These are phyloP conservation scores for Hemaris fuciformis DNA, from an alignment of 2,888 invertebrate genomes.

Conservation along the genomic window DNA sequence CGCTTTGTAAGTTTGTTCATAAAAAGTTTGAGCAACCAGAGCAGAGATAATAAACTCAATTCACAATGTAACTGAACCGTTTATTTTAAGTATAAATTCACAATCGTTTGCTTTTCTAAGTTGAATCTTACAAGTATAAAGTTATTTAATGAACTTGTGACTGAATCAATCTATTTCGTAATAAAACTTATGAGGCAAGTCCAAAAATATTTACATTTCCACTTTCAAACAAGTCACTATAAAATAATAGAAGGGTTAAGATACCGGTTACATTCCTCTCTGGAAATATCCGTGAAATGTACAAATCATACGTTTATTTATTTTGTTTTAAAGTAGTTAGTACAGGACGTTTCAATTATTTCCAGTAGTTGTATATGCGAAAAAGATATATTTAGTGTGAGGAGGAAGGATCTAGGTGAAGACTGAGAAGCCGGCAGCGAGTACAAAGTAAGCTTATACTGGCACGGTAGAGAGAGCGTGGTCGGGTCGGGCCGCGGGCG, in stretches of 20 bases:
- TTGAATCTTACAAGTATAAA: background rate
- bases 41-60: background rate
- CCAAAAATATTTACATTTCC: slow-evolving; percentile 15
- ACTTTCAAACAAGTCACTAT: slow-evolving; percentile 29
- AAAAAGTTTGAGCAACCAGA: background rate
- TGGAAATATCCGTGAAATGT: slow-evolving; percentile 34
- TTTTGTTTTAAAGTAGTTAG: slow-evolving; percentile 21
- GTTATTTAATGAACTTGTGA: background rate
- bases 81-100: background rate
- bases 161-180: slow-evolving; percentile 6
- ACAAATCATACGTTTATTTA: slow-evolving; percentile 33
- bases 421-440: slow-evolving; percentile 14
- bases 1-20: background rate
- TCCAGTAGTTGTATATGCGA: background rate
- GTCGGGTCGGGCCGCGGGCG: background rate
- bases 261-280: slow-evolving; percentile 40
- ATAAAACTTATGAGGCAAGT: slow-evolving; percentile 10
- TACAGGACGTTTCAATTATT: background rate
- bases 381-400: background rate
- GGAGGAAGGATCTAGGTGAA: background rate
- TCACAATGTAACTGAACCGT: background rate
- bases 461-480: slow-evolving; percentile 10
- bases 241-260: slow-evolving; percentile 33
- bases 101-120: no score
- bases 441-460: slow-evolving; percentile 20